Base-by-base conservation (phyloP, 2,113 vertebrate species). In the Gymnorhina tibicen region DNA sequence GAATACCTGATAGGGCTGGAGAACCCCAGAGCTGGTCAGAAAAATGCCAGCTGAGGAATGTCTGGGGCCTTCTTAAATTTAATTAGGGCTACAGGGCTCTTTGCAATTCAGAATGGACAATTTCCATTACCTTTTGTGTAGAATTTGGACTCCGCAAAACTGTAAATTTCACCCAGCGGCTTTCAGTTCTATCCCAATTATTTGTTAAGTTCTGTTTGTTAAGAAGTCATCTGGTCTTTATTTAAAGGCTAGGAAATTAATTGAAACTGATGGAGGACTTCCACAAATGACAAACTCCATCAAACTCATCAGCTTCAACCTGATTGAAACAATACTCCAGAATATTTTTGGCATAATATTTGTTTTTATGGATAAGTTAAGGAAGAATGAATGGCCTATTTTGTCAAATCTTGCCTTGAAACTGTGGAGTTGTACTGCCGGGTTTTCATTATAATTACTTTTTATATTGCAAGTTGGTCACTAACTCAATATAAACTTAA, bases 201-300 rank as follows among this genome's bases (percentile, higher is more conserved):
- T 89, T 89, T 78, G 10, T 30, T 50, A 80, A 83, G 53, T n/a
- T 41, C 4, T 92, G 28, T 89, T 89, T 91, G 21, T 80, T 77
- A 58, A 46, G 46, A 83, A 91, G 39, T 79, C 67, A 77, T 77
- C 75, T 95, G 92, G 55, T 77, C 28, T 91, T 90, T 27, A 80
- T 94, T 90, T 90, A 59, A 86, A 74, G 19, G 5, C 24, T 47
- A 28, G 39, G 37, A 90, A 83, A 85, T 79, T 39, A 85, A 87
- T 82, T 85, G 58, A 66, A 91, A 77, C 67, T 78, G 60, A 85
- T 33, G 55, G 78, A 86, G 47, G 68, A 80, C 63, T 94, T 93
- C 50, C 75, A 90, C 70, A 91, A 87, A 90, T 70, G 70, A 93
- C 58, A 95, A 96, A 94, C 80, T 75, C 47, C 22, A 88, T 91